Conservation (phyloP, 2,113 vertebrate genomes). For the Gymnorhina tibicen region DNA sequence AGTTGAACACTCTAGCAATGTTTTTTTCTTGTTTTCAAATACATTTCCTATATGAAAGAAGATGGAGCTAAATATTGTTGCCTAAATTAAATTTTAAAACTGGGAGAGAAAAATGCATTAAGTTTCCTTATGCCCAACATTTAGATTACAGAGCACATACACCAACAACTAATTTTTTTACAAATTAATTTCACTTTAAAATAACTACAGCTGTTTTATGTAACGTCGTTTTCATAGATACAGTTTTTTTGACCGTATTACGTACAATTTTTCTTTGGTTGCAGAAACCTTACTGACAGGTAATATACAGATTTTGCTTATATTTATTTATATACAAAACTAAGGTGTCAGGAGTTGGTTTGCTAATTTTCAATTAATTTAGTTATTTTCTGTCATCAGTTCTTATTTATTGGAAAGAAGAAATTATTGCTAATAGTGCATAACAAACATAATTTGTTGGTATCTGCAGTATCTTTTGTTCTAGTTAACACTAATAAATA, state of each 20-base stretch:
- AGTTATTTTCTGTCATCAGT: not conserved
- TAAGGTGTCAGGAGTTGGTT: not conserved
- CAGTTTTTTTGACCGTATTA: not conserved
- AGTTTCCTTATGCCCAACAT: fast-evolving
- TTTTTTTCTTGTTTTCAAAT: not conserved
- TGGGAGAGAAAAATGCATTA: not conserved
- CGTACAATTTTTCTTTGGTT: not conserved
- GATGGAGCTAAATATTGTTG: not conserved
- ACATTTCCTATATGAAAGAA: not conserved
- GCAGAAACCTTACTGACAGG: not conserved
- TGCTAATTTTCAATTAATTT: not conserved
- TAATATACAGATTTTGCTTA: not conserved
- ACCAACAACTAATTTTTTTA: not conserved
- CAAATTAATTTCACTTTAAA: not conserved
- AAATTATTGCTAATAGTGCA: not conserved
- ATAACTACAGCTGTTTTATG: not conserved
- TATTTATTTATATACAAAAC: not conserved
- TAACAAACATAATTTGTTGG: not conserved
- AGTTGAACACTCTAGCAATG: not conserved
- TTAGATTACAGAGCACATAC: not conserved
- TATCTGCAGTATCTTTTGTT: not conserved
- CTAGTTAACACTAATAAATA: not conserved
- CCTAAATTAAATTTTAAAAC: not conserved
- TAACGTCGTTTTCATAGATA: not conserved
- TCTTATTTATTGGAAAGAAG: not conserved